Evolutionary conservation across 2,113 vertebrate genomes (phyloP).

Genomic region (Microtus richardsoni): DNA sequence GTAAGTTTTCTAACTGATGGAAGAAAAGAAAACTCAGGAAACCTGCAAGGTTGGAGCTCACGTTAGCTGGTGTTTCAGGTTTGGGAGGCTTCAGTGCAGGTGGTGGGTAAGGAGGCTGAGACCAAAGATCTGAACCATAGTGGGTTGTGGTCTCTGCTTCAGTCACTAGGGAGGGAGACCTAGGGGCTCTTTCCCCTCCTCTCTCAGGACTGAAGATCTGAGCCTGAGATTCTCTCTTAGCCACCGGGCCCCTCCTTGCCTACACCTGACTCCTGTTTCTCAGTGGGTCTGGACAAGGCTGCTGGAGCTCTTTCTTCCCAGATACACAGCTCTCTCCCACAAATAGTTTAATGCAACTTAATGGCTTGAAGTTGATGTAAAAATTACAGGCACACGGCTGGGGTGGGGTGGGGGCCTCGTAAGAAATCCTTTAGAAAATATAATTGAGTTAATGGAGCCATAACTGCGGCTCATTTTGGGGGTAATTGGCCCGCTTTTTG

Average conservation of each 20-base stretch:
- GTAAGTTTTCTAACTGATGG: neutral
- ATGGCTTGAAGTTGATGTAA: slow-evolving; percentile 81
- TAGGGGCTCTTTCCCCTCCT: neutral
- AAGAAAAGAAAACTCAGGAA: neutral
- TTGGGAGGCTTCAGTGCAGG: neutral
- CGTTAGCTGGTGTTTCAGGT: neutral
- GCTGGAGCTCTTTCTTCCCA: neutral
- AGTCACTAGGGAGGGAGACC: no score
- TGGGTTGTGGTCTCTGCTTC: neutral
- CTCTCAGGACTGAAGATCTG: neutral
- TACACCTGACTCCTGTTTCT: neutral
- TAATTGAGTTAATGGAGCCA: slow-evolving; percentile 86
- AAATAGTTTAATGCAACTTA: slow-evolving; percentile 82
- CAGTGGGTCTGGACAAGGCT: neutral
- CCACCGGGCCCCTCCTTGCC: slow-evolving; percentile 30
- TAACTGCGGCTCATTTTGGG: slow-evolving; percentile 79
- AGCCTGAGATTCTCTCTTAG: accelerated
- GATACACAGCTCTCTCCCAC: slow-evolving; percentile 58
- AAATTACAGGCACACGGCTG: slow-evolving; percentile 75
- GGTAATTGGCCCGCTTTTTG: slow-evolving; percentile 84
- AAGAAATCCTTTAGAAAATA: slow-evolving; percentile 84
- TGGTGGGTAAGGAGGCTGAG: neutral
- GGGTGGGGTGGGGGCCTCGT: slow-evolving; percentile 61
- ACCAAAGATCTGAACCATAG: neutral
- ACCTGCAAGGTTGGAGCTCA: neutral